Evolutionary conservation across 2,113 vertebrate genomes (phyloP), one percentile per base, ranked within the genome.

Genomic region (Pelvicachromis taeniatus): DNA sequence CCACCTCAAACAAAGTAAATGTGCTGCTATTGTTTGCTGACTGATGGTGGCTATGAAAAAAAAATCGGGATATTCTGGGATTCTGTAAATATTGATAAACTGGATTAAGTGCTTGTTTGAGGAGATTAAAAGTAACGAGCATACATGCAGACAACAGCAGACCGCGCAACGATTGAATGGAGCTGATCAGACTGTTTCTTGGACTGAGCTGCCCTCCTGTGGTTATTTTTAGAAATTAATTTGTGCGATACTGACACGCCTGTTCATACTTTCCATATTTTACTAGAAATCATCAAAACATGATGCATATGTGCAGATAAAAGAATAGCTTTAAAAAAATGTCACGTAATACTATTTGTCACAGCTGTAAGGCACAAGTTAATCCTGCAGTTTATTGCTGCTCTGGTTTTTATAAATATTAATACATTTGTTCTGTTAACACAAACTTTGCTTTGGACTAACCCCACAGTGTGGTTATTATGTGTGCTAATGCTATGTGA

Each of bases 171-270:
- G 2, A 29, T n/a, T 53, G 16, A 61, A 5, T 17, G 50, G 9
- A 85, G 21, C 10, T 21, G 13, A 55, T 4, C 1, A 3, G 6
- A 0, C 9, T 23, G 13, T 79, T 82, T 55, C 68, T 82, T 70
- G 23, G 29, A 63, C 63, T 78, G 31, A 85, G 35, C 56, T 92
- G 85, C 88, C 89, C 77, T 81, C 93, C 19, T 53, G 87, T 93
- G 93, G 85, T 81, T 26, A 48, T 14, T 63, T 11, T 26, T 23
- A 55, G 33, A 85, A 84, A 42, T 58, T 1, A 6, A 26, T 79
- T 45, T 26, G 4, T 85, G n/a, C 48, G 23, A 16, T 12, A 26
- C 9, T 23, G n/a, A 16, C 12, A 65, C 31, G 38, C 13, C 1
- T 23, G 9, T 53, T 6, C 16, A 16, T 19, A 23, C n/a, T 6